These are phyloP conservation scores for Mus minutoides DNA, from an alignment of 2,797 vertebrate species.

Conservation along the genomic window DNA sequence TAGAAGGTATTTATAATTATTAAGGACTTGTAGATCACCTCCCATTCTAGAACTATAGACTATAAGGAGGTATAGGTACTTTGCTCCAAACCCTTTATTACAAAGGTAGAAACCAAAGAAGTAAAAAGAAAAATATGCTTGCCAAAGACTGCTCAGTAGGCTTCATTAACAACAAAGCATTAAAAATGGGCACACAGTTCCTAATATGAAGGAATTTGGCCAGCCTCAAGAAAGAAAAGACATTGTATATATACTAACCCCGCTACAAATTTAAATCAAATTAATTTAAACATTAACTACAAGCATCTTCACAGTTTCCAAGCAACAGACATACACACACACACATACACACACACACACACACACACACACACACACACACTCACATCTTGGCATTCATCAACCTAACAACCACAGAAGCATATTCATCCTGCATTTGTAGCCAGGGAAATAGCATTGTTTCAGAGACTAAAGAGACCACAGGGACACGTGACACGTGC, in stretches of 20 bases:
- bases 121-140: conserved; percentile 35
- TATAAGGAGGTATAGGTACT: not conserved
- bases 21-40: conserved; percentile 6
- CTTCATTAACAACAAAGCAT: conserved; percentile 24
- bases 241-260: not conserved
- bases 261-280: not conserved
- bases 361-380: not conserved
- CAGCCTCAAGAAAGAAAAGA: not conserved
- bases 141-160: not conserved
- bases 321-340: not conserved
- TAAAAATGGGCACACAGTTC: not conserved
- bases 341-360: not conserved
- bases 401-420: not conserved
- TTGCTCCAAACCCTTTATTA: conserved; percentile 58
- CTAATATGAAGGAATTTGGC: not conserved
- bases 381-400: not conserved
- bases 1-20: not conserved
- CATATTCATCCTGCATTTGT: not conserved
- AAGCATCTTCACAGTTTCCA: conserved; percentile 5
- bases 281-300: conserved; percentile 27
- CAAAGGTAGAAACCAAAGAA: not conserved
- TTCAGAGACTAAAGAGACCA: conserved; percentile 58
- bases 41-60: not conserved
- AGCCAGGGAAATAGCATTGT: conserved; percentile 41
- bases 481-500: not conserved